Evolutionary conservation across 2,113 vertebrate genomes (phyloP).

Genomic region (Barbus barbus): DNA sequence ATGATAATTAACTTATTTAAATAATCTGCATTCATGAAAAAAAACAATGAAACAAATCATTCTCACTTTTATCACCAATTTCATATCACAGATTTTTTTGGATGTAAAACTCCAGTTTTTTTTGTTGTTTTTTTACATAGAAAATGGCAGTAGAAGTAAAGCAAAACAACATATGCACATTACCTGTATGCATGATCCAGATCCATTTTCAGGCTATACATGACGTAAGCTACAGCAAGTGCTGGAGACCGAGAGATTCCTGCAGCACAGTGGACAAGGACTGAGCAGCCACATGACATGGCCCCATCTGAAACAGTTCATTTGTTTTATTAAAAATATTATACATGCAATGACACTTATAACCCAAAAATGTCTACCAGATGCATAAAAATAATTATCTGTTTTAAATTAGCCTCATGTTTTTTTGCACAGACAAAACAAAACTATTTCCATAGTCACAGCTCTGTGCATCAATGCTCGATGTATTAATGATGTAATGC

Average conservation of each 20-base stretch:
- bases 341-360: no score
- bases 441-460: background rate
- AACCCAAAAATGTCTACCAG: no score
- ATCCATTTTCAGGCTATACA: slow-evolving; percentile 75
- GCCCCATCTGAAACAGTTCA: slow-evolving; percentile 71
- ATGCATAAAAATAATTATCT: no score
- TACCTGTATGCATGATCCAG: slow-evolving; percentile 82
- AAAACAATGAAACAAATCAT: background rate
- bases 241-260: slow-evolving; percentile 81
- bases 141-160: background rate
- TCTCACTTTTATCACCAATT: no score
- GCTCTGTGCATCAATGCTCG: background rate
- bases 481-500: slow-evolving; percentile 29
- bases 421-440: background rate
- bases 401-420: background rate
- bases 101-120: no score
- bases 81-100: no score
- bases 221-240: slow-evolving; percentile 80
- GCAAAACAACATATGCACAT: background rate
- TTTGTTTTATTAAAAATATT: no score
- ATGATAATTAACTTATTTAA: background rate
- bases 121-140: no score
- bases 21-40: background rate
- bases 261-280: slow-evolving; percentile 80
- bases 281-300: slow-evolving; percentile 70